phyloP scores from a whole-genome alignment of 2,888 invertebrate genomes.

The Drosophila picticornis region DNA sequence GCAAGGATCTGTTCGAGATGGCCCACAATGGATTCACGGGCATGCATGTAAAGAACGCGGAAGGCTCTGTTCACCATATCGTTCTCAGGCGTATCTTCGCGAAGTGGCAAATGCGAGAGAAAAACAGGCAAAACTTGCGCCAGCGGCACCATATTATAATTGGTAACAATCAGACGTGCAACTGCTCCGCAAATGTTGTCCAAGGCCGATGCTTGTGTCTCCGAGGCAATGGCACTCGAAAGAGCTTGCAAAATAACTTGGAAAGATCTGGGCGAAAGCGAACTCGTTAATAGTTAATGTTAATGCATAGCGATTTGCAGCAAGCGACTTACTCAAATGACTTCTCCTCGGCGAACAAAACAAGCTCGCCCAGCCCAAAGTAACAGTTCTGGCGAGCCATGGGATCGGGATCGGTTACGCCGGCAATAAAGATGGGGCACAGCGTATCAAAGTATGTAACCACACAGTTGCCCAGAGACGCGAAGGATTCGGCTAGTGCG shows the following conservation, averaged over 20 bases:
- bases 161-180: constrained; percentile 90
- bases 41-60: constrained; percentile 87
- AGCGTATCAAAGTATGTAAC: constrained; percentile 87
- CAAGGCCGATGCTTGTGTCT: constrained; percentile 88
- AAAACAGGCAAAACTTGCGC: constrained; percentile 91
- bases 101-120: constrained; percentile 89
- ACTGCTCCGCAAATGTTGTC: constrained; percentile 93
- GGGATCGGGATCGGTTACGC: constrained; percentile 88
- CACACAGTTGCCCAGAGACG: constrained; percentile 87
- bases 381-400: constrained; percentile 92
- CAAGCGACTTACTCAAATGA: constrained; percentile 87
- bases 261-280: constrained; percentile 86
- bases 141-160: constrained; percentile 88
- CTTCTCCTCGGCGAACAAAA: constrained; percentile 88
- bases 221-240: constrained; percentile 88
- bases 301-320: no score
- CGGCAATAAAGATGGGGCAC: constrained; percentile 88
- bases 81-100: constrained; percentile 91
- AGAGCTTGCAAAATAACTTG: constrained; percentile 88
- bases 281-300: not conserved
- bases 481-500: constrained; percentile 90
- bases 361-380: constrained; percentile 91
- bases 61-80: constrained; percentile 89
- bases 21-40: constrained; percentile 86
- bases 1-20: constrained; percentile 87